A percentile compares a stretch with the other conserved stretches of the same genome.
Conservation (phyloP, 30 jellyfish, hydroid and myxozoan species). For the Cassiopea xamachana region DNA sequence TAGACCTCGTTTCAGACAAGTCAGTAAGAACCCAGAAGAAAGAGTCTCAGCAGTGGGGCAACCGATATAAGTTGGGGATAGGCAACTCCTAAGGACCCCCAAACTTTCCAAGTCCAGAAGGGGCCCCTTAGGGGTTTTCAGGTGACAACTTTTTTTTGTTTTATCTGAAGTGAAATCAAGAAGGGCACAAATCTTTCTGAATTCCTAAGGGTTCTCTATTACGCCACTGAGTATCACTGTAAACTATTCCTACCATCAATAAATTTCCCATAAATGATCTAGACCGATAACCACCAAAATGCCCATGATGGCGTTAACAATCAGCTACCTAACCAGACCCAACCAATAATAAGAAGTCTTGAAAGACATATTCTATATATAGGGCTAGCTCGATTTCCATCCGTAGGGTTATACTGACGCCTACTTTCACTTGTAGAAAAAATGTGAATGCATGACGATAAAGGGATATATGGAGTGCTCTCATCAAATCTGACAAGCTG, state of each 20-base stretch:
- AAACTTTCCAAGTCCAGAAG: too few species aligned
- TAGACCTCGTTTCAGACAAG: too few species aligned
- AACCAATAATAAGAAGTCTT: not conserved
- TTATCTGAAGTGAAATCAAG: too few species aligned
- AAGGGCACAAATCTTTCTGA: too few species aligned
- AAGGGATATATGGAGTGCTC: not conserved
- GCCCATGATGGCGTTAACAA: not conserved
- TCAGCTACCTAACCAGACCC: not conserved
- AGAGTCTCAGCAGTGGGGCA: too few species aligned
- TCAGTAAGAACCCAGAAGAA: too few species aligned
- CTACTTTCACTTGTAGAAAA: not conserved
- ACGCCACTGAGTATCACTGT: not conserved
- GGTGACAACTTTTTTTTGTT: too few species aligned
- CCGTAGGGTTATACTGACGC: not conserved
- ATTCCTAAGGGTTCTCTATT: too few species aligned
- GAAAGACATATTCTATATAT: not conserved
- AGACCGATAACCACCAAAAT: not conserved
- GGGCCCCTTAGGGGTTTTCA: too few species aligned
- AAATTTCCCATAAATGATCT: not conserved
- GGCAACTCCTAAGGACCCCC: too few species aligned
- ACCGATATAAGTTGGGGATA: too few species aligned
- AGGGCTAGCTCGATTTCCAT: not conserved
- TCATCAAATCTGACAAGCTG: constrained; percentile 7
- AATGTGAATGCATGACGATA: not conserved
- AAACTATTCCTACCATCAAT: not conserved